These are phyloP conservation scores for Rhogogaster chlorosoma DNA, from an alignment of 2,888 invertebrate genomes.

Conservation along the genomic window DNA sequence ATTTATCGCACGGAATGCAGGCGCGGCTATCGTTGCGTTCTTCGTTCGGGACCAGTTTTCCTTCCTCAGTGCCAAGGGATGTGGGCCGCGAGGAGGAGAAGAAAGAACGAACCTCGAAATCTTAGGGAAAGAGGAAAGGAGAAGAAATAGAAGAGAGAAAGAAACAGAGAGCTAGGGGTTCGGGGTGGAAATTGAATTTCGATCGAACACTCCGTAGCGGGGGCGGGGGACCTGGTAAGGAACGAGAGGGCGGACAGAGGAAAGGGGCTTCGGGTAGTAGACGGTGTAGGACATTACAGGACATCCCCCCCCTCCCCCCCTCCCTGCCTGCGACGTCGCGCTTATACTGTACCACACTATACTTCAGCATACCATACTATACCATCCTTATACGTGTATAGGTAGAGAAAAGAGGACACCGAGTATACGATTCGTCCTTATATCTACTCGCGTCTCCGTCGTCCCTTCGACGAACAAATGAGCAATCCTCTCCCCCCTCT, in stretches of 20 bases:
- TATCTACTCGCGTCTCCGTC: constrained; percentile 54
- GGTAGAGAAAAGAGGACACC: constrained; percentile 1
- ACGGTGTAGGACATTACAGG: constrained; percentile 74
- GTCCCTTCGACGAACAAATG: constrained; percentile 75
- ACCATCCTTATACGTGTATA: background rate
- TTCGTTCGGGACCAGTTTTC: constrained; percentile 43
- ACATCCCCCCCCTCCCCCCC: constrained; percentile 47
- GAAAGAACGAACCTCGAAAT: constrained; percentile 43
- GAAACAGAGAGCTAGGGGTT: constrained; percentile 57
- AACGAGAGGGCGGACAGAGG: background rate
- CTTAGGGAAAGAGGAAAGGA: constrained; percentile 55
- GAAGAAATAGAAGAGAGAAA: constrained; percentile 39
- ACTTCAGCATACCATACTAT: background rate
- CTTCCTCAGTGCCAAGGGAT: constrained; percentile 5
- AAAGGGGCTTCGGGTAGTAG: constrained; percentile 54
- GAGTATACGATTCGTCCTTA: constrained; percentile 39
- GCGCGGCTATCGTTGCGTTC: constrained; percentile 69
- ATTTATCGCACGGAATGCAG: constrained; percentile 75
- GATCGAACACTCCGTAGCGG: constrained; percentile 73
- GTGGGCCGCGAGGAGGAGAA: constrained; percentile 33
- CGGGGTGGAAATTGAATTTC: constrained; percentile 76
- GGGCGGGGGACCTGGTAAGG: constrained; percentile 50
- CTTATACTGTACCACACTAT: background rate
- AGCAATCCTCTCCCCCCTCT: constrained; percentile 74
- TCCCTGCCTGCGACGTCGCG: background rate